A percentile compares a stretch with the other conserved stretches of the same genome.
Conservation (phyloP, 2,797 vertebrate genomes). For the Benthosema pterotum region DNA sequence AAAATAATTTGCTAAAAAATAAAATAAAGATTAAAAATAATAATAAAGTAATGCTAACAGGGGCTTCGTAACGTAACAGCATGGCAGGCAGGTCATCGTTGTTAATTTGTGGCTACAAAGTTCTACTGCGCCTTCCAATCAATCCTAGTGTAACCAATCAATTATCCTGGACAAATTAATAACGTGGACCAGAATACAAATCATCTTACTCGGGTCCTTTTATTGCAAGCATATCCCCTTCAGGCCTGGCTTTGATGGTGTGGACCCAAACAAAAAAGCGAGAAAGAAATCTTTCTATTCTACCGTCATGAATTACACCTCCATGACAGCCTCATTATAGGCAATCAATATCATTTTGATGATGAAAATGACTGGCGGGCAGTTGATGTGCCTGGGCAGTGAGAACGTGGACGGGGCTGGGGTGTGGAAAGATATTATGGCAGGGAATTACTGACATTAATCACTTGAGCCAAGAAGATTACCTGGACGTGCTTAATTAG, state of each 20-base stretch:
- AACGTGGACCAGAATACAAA: constrained; percentile 35
- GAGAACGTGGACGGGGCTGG: constrained; percentile 34
- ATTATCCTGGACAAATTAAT: constrained; percentile 39
- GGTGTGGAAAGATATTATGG: constrained; percentile 47
- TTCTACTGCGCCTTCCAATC: constrained; percentile 28
- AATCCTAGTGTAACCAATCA: constrained; percentile 41
- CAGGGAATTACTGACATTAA: constrained; percentile 59
- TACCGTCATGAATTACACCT: constrained; percentile 48
- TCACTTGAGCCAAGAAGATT: constrained; percentile 57
- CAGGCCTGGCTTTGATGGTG: constrained; percentile 30
- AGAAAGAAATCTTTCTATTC: constrained; percentile 36
- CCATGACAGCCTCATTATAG: constrained; percentile 57
- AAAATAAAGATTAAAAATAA: too few species aligned
- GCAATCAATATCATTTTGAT: constrained; percentile 57
- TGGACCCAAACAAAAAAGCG: not conserved
- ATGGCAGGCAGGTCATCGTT: constrained; percentile 30
- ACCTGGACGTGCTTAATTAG: constrained; percentile 53
- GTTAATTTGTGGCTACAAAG: constrained; percentile 21
- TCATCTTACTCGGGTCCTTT: constrained; percentile 1
- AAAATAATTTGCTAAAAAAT: not conserved
- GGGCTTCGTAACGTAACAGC: constrained; percentile 32
- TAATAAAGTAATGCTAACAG: too few species aligned
- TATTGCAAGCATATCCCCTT: not conserved
- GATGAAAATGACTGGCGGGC: constrained; percentile 35
- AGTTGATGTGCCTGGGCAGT: constrained; percentile 31